Conservation (phyloP, 2,113 vertebrate species). For the Vombatus ursinus region DNA sequence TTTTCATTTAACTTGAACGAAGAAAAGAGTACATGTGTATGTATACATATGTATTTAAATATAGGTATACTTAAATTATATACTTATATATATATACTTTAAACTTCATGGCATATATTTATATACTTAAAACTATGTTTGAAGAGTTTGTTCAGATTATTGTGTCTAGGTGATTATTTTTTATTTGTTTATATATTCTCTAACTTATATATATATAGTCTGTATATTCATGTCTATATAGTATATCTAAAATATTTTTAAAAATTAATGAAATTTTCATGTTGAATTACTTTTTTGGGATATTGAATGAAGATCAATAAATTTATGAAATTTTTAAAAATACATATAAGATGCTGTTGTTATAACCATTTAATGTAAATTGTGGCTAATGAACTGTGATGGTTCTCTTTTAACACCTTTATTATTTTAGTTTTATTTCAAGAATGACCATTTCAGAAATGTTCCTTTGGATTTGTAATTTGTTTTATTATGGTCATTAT, state of each 20-base stretch:
- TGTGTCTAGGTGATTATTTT: not conserved
- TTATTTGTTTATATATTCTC: not conserved
- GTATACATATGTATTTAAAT: too few relatives aligned
- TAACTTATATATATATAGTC: not conserved
- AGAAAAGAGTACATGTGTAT: not conserved
- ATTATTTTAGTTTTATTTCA: not conserved
- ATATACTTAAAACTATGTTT: not conserved
- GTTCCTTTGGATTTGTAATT: not conserved
- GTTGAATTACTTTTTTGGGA: not conserved
- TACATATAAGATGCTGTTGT: not conserved
- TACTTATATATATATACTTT: not conserved
- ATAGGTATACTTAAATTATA: not conserved
- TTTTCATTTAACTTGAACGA: not conserved
- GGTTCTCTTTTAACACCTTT: not conserved
- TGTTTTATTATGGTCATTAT: not conserved
- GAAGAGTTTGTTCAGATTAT: not conserved
- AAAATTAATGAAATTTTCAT: not conserved
- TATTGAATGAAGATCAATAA: not conserved
- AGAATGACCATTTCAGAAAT: not conserved
- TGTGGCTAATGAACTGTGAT: not conserved
- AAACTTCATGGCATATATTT: not conserved
- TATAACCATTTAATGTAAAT: not conserved
- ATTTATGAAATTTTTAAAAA: not conserved
- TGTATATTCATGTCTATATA: not conserved
- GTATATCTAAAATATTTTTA: not conserved